phyloP scores from a whole-genome alignment of 2,113 vertebrate genomes.

The Laterallus jamaicensis region DNA sequence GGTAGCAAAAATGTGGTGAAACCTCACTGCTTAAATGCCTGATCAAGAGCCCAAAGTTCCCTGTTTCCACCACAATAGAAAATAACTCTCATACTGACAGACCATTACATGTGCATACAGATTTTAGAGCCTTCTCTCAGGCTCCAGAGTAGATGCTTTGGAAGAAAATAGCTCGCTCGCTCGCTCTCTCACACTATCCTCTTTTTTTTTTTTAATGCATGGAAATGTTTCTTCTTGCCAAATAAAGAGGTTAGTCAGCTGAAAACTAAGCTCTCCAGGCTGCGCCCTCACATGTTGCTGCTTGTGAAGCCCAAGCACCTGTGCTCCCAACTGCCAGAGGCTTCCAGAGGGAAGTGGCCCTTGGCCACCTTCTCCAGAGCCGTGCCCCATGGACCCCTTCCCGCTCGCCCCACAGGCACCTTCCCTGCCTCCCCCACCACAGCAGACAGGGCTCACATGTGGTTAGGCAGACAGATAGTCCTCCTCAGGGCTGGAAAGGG shows the following conservation, averaged over 20 bases:
- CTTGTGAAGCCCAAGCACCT: slow-evolving; percentile 22
- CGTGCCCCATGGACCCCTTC: rapidly evolving
- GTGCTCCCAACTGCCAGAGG: background rate
- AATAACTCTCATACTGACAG: background rate
- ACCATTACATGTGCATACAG: background rate
- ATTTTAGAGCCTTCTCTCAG: background rate
- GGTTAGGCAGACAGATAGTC: background rate
- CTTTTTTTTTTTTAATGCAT: background rate
- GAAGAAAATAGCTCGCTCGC: background rate
- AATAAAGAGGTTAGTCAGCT: slow-evolving; percentile 41
- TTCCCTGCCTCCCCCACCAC: rapidly evolving
- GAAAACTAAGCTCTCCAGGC: background rate
- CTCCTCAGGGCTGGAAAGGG: background rate
- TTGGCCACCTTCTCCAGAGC: background rate
- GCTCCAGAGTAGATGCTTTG: background rate
- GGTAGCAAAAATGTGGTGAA: background rate
- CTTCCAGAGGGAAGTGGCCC: background rate
- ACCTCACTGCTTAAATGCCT: background rate
- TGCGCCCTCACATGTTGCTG: background rate
- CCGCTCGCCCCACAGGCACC: rapidly evolving
- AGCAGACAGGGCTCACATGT: background rate
- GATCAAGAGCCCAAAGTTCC: background rate
- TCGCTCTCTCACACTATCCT: background rate
- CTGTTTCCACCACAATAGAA: background rate
- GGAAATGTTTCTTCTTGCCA: slow-evolving; percentile 25